These are phyloP conservation scores for Parauchenoglanis ngamensis DNA, from an alignment of 2,797 vertebrate species.

Conservation along the genomic window DNA sequence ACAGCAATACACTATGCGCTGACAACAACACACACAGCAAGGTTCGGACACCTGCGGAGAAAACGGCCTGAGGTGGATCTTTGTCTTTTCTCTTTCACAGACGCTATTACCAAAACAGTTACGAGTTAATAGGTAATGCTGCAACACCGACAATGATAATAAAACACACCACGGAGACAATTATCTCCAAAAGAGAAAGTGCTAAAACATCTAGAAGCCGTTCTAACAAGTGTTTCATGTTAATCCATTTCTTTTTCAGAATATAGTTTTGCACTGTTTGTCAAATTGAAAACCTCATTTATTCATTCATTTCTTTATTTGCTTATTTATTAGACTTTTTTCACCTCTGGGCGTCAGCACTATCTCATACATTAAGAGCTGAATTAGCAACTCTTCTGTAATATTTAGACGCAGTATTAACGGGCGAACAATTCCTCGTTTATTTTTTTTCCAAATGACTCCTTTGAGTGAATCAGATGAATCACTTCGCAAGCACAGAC, in stretches of 20 bases:
- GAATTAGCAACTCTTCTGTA: background rate
- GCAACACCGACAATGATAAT: slow-evolving; percentile 8
- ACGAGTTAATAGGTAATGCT: slow-evolving; percentile 23
- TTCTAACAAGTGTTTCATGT: background rate
- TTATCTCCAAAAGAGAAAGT: slow-evolving; percentile 1
- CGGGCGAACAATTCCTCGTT: background rate
- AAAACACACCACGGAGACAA: background rate
- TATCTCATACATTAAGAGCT: background rate
- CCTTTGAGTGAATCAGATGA: background rate
- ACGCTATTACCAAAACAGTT: slow-evolving; percentile 14
- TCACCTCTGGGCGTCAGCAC: background rate
- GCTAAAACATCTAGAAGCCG: background rate
- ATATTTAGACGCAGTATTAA: background rate
- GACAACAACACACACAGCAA: slow-evolving; percentile 27
- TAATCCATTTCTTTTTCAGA: background rate
- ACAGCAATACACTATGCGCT: background rate
- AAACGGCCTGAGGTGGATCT: slow-evolving; percentile 25
- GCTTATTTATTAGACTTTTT: background rate
- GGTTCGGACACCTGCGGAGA: slow-evolving; percentile 31
- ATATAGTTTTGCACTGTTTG: background rate
- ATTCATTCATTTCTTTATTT: background rate
- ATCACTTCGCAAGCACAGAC: background rate
- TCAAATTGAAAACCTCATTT: background rate
- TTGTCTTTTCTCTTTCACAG: slow-evolving; percentile 19
- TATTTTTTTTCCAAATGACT: background rate